These are phyloP conservation scores for Mactromeris polynyma DNA, from an alignment of 2,888 invertebrate species.

Conservation along the genomic window DNA sequence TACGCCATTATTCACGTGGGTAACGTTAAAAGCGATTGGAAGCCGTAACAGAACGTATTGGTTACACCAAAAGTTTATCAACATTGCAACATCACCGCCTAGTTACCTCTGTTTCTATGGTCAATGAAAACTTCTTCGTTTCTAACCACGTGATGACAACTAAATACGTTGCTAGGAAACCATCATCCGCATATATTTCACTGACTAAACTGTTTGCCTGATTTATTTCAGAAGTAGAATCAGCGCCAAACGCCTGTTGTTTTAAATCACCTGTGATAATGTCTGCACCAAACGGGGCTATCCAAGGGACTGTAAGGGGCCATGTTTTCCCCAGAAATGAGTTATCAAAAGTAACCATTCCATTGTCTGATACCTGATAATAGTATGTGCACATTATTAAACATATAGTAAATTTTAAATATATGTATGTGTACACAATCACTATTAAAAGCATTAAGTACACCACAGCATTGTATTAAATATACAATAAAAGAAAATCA, in stretches of 20 bases:
- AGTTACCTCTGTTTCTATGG: neutral
- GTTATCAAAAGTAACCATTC: constrained; percentile 41
- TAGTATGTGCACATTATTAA: too few species aligned
- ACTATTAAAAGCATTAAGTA: too few species aligned
- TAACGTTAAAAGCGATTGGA: too few species aligned
- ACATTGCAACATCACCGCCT: too few species aligned
- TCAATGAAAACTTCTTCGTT: constrained; percentile 8
- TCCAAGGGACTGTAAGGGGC: constrained; percentile 31
- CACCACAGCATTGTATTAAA: too few species aligned
- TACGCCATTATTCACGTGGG: too few species aligned
- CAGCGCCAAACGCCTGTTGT: neutral
- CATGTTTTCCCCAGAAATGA: constrained; percentile 22
- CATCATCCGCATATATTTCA: constrained; percentile 31
- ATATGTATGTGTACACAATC: too few species aligned
- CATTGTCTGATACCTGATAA: constrained; percentile 54
- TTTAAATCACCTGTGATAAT: constrained; percentile 24
- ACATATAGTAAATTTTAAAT: too few species aligned
- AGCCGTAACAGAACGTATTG: too few species aligned
- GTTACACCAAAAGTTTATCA: too few species aligned
- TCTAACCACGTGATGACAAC: constrained; percentile 49
- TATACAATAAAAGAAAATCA: too few species aligned
- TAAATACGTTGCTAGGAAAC: constrained; percentile 25
- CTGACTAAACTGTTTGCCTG: constrained; percentile 28
- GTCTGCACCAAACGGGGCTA: constrained; percentile 53
- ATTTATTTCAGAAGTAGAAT: constrained; percentile 18